phyloP scores from a whole-genome alignment of 2,888 invertebrate species.

The Chaitophorus viminalis region DNA sequence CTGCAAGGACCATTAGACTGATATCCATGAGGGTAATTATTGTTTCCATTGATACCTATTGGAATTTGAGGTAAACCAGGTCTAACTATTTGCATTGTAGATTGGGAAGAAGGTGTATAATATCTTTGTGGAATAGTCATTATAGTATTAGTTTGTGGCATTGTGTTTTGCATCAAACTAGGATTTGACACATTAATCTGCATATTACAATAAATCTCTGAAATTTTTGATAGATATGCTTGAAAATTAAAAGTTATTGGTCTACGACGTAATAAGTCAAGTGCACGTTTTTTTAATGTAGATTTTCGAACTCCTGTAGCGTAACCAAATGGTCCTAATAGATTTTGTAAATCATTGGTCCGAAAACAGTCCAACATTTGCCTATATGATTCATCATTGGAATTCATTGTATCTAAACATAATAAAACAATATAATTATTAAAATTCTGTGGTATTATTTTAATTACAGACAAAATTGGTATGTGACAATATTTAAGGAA shows the following conservation, averaged over 20 bases:
- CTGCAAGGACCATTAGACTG: neutral
- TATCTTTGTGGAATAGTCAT: slow-evolving; percentile 21
- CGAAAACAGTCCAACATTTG: slow-evolving; percentile 77
- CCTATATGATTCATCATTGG: slow-evolving; percentile 37
- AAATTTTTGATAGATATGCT: slow-evolving; percentile 67
- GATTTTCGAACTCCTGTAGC: slow-evolving; percentile 83
- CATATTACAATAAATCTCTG: slow-evolving; percentile 28
- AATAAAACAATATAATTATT: neutral
- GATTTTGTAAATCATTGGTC: slow-evolving; percentile 84
- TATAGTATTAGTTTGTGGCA: slow-evolving; percentile 6
- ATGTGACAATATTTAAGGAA: too few species aligned
- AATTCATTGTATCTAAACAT: slow-evolving; percentile 11
- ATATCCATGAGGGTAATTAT: slow-evolving; percentile 26
- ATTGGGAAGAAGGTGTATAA: slow-evolving; percentile 19
- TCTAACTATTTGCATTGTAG: slow-evolving; percentile 2
- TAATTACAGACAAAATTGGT: too few species aligned
- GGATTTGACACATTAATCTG: neutral
- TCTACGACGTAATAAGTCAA: slow-evolving; percentile 76
- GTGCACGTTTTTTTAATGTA: slow-evolving; percentile 79
- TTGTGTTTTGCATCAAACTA: slow-evolving; percentile 19
- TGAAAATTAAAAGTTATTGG: slow-evolving; percentile 74
- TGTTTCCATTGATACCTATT: slow-evolving; percentile 28
- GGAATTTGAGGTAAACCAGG: slow-evolving; percentile 38
- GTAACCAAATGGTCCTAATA: slow-evolving; percentile 82
- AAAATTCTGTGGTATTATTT: too few species aligned